Evolutionary conservation across 2,113 vertebrate genomes (phyloP), one percentile per base, ranked within the genome.

Genomic region (Rhadina sibilatrix): DNA sequence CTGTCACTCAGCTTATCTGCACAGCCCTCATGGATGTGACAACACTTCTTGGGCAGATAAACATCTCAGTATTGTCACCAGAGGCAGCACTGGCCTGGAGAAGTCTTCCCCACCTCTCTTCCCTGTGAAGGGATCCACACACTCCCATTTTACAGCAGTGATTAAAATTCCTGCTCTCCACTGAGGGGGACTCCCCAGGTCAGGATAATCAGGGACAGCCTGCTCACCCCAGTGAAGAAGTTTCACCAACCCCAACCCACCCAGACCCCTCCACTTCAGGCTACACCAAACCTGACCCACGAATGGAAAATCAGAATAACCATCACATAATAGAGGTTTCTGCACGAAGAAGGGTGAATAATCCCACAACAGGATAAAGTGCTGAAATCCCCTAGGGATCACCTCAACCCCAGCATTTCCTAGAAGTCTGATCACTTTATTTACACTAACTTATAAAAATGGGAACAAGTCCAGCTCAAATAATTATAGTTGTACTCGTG

Each of bases 401-500:
- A 37, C 83, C 82, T 71, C 22, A 59, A 61, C 38, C 75, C 38
- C 37, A 5, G 40, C 56, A 19, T 7, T 69, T 44, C 87, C 89
- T 95, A 78, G 27, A 61, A 83, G 63, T 10, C 21, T 37, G 42
- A 86, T 33, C 59, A 85, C 72, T 92, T 96, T 42, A 96, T 95
- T 96, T 95, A 90, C 72, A 69, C 70, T 24, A 64, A 87, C 83
- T 92, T 94, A 76, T 40, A 90, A 68, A 63, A 82, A 85, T 4
- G n/a, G 84, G 52, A 90, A 86, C 78, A 53, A 74, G 72, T 63
- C 53, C 75, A 94, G 74, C 76, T 75, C 76, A 66, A 94, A 89
- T 28, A 87, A 87, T 60, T 74, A n/a, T 2, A 61, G 63, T 53
- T 61, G 81, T 50, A 63, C 53, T 91, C 11, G 12, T 89, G 79